Conservation (phyloP, 1,140 invertebrate species). For the Macrotrachela quadricornifera region DNA sequence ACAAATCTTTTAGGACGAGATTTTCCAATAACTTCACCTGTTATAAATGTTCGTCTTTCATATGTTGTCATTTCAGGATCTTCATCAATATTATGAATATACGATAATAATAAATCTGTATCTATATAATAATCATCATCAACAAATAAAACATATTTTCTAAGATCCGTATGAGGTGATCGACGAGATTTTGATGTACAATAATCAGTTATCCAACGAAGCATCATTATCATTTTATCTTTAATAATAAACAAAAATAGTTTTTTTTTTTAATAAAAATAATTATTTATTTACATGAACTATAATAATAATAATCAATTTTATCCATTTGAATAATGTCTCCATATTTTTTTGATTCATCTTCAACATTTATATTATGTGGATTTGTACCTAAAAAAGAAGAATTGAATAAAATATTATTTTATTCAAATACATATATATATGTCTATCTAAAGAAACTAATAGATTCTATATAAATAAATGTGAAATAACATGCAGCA, state of each 20-base stretch:
- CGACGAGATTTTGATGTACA: no score
- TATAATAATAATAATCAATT: constrained; percentile 3
- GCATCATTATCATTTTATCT: constrained; percentile 1
- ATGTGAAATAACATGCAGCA: no score
- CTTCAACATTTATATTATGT: no score
- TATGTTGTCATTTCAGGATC: not conserved
- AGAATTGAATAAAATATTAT: not conserved
- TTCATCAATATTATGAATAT: not conserved
- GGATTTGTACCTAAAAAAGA: not conserved
- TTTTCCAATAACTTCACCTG: constrained; percentile 3
- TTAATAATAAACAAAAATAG: no score
- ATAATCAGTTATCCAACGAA: constrained; percentile 3
- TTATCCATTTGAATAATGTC: constrained; percentile 7
- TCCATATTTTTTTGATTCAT: not conserved
- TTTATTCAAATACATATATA: not conserved
- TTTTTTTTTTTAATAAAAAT: no score
- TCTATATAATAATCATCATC: constrained; percentile 5
- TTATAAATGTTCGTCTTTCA: no score
- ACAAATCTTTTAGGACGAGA: constrained; percentile 1
- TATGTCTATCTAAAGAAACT: not conserved
- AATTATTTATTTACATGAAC: no score
- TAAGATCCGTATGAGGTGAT: no score
- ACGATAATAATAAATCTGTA: constrained; percentile 1
- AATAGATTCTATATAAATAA: not conserved
- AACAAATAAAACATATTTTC: constrained; percentile 5